Evolutionary conservation across 1,140 invertebrate genomes (phyloP).

Genomic region (Megathymus violae): DNA sequence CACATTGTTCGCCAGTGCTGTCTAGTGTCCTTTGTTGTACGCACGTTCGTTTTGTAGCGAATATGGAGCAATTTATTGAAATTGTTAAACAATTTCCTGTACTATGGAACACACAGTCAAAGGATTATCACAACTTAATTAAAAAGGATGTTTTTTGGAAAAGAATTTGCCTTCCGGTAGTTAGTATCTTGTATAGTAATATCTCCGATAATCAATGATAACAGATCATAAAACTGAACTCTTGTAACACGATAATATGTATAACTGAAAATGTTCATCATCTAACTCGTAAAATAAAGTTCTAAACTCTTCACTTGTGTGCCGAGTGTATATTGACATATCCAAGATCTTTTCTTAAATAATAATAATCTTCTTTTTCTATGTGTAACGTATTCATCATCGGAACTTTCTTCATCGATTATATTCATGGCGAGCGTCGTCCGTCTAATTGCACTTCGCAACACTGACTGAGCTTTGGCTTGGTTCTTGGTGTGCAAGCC

Average conservation of each 20-base stretch:
- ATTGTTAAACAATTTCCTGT: too few species aligned
- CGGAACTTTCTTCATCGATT: slow-evolving; percentile 34
- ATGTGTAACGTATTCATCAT: slow-evolving; percentile 29
- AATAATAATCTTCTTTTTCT: slow-evolving; percentile 28
- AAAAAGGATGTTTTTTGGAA: background rate
- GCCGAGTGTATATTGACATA: too few species aligned
- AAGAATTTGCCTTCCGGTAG: too few species aligned
- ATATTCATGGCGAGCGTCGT: slow-evolving; percentile 31
- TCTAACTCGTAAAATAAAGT: too few species aligned
- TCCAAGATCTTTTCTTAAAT: too few species aligned
- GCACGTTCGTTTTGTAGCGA: background rate
- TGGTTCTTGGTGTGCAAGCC: slow-evolving; percentile 31
- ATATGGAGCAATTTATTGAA: background rate
- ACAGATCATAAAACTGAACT: too few species aligned
- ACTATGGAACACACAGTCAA: too few species aligned
- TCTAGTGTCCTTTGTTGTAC: background rate
- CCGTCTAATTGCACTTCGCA: slow-evolving; percentile 29
- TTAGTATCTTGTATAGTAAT: too few species aligned
- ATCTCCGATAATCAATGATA: too few species aligned
- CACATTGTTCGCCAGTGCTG: slow-evolving; percentile 9
- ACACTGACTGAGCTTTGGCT: slow-evolving; percentile 32
- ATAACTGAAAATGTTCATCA: too few species aligned
- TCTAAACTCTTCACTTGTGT: too few species aligned
- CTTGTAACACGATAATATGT: too few species aligned
- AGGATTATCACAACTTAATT: background rate